Conservation (phyloP, 2,888 invertebrate genomes). For the Conchocele bisecta region DNA sequence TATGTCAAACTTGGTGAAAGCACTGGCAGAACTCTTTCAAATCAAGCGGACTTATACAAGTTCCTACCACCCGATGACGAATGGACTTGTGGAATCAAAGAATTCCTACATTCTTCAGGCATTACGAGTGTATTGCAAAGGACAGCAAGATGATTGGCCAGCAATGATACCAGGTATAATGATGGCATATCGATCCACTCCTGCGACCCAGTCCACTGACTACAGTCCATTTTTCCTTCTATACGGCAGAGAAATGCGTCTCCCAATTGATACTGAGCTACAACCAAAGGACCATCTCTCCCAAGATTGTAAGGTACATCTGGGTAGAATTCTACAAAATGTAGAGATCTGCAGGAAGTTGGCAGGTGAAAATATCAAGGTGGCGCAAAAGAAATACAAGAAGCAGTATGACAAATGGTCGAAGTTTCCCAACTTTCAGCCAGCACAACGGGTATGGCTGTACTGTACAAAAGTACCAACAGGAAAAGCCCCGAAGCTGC, state of each 20-base stretch:
- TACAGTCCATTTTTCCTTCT: slow-evolving; percentile 31
- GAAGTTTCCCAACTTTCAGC: slow-evolving; percentile 19
- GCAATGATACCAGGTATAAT: slow-evolving; percentile 44
- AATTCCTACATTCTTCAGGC: slow-evolving; percentile 53
- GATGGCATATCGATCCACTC: slow-evolving; percentile 52
- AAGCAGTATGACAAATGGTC: slow-evolving; percentile 37
- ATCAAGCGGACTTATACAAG: slow-evolving; percentile 24
- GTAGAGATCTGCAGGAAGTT: slow-evolving; percentile 23
- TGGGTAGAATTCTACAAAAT: slow-evolving; percentile 16
- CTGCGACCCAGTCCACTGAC: slow-evolving; percentile 47
- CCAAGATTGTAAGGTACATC: neutral
- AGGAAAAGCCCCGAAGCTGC: slow-evolving; percentile 33
- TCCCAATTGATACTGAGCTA: slow-evolving; percentile 33
- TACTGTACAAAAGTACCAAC: slow-evolving; percentile 27
- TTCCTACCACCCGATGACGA: slow-evolving; percentile 51
- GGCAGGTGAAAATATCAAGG: slow-evolving; percentile 25
- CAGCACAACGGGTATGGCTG: slow-evolving; percentile 41
- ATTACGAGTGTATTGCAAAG: slow-evolving; percentile 40
- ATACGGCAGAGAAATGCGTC: slow-evolving; percentile 44
- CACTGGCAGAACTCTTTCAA: slow-evolving; percentile 30
- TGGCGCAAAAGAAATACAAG: slow-evolving; percentile 32
- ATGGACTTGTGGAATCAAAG: slow-evolving; percentile 45
- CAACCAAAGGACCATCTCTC: slow-evolving; percentile 21
- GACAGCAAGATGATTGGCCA: slow-evolving; percentile 45
- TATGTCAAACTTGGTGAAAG: slow-evolving; percentile 38